Conservation (phyloP, 2,797 vertebrate species). For the Sciurus carolinensis region DNA sequence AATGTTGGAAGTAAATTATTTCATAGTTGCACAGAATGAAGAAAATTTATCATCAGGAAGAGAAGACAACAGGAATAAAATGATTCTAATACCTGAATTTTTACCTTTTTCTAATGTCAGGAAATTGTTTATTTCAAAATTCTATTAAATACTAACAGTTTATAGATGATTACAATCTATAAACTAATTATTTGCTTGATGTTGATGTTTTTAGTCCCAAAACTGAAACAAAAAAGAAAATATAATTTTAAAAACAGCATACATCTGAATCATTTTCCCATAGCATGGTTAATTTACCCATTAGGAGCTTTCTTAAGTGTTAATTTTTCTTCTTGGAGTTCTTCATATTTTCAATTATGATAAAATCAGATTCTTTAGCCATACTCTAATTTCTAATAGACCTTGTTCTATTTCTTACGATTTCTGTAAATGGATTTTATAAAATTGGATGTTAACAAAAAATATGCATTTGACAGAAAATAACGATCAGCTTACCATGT, state of each 20-base stretch:
- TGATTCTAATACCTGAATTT: background rate
- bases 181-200: background rate
- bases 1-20: slow-evolving; percentile 18
- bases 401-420: background rate
- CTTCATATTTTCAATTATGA: background rate
- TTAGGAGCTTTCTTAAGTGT: background rate
- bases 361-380: background rate
- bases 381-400: background rate
- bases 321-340: background rate
- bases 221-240: background rate
- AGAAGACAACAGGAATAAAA: slow-evolving; percentile 23
- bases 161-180: background rate
- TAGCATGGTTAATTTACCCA: slow-evolving; percentile 22
- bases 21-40: background rate
- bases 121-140: slow-evolving; percentile 42
- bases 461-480: slow-evolving; percentile 26
- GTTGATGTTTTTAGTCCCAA: background rate
- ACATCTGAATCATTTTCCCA: background rate
- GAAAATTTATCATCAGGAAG: slow-evolving; percentile 27
- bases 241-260: background rate
- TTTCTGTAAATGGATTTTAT: slow-evolving; percentile 17
- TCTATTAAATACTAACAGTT: background rate
- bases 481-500: background rate
- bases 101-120: background rate
- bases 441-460: slow-evolving; percentile 27